Base-by-base conservation (phyloP, 2,888 invertebrate species). In the Lithophane socia region DNA sequence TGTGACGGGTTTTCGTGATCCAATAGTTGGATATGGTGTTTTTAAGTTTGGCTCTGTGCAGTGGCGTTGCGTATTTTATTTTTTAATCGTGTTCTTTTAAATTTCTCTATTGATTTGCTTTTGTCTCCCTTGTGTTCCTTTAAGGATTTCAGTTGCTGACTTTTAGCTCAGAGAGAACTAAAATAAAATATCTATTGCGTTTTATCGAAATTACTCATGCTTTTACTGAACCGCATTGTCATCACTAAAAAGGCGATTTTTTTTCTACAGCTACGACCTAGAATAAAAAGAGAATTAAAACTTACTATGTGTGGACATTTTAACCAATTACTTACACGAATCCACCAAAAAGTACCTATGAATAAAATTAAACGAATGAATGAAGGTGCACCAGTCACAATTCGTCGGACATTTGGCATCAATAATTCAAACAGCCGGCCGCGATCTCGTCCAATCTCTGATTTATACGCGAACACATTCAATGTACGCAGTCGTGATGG, bases 311-410 rank as follows among this genome's bases (percentile, higher is more conserved):
- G 29, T 29, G 5, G 37, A 52, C 21, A 60, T n/a, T 60, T 67
- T 16, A 44, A 58, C 56, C 44, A 67, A 64, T 75, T 29, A 72
- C 47, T 60, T 74, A 74, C 24, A 66, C 12, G 24, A 9, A 16
- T 73, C 60, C 5, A 52, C 54, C 13, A 70, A 77, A 70, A 72
- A 69, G 66, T 77, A 64, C 72, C 66, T n/a, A 76, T 82, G 73
- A 85, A 85, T 81, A 73, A 80, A 73, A 81, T 81, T 83, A 83
- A 81, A 71, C 73, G 77, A 76, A 83, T 84, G 81, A 86, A 86
- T 71, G 83, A 83, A 88, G 85, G 85, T 83, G 85, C 83, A 83
- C 85, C 84, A 76, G 84, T 89, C 88, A 89, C 87, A 88, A 90
- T 86, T 82, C 82, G 86, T 74, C 71, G 82, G 84, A 89, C 89